A percentile compares a stretch with the other conserved stretches of the same genome.
These are phyloP conservation scores for Helobdella robusta DNA, from an alignment of 2,888 invertebrate species.

Conservation along the genomic window DNA sequence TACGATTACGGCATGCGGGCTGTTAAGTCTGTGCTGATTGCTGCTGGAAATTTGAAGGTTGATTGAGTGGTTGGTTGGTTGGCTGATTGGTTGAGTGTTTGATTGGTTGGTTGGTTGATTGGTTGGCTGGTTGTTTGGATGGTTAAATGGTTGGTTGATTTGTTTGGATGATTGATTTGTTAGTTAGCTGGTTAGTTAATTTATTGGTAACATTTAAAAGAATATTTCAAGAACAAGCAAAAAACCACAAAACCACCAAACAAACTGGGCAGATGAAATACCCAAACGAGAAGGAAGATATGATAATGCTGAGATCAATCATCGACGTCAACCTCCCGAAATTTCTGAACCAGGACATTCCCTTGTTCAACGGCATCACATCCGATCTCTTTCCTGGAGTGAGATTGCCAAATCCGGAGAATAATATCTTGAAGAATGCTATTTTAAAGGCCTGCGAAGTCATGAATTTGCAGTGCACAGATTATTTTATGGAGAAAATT, in stretches of 20 bases:
- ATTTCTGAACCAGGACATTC: constrained; percentile 52
- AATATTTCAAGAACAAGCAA: no score
- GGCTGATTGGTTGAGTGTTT: no score
- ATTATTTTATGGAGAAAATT: constrained; percentile 78
- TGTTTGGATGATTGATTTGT: no score
- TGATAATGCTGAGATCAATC: constrained; percentile 52
- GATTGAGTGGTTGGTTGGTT: no score
- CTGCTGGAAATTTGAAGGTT: constrained; percentile 53
- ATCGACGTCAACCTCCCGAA: constrained; percentile 53
- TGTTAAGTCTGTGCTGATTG: constrained; percentile 53
- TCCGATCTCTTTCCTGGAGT: constrained; percentile 52
- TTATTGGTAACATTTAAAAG: no score
- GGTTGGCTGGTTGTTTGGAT: no score
- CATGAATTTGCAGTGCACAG: constrained; percentile 71
- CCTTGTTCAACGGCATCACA: constrained; percentile 52
- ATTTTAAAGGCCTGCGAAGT: constrained; percentile 47
- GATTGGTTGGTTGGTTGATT: no score
- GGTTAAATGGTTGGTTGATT: no score
- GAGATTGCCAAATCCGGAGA: constrained; percentile 50
- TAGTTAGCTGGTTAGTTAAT: no score
- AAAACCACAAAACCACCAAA: no score
- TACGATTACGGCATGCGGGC: constrained; percentile 54
- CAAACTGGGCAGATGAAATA: constrained; percentile 49
- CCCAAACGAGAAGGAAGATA: constrained; percentile 51
- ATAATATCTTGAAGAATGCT: constrained; percentile 47